phyloP scores from a whole-genome alignment of 1,140 invertebrate species.

The Holcopasites calliopsidis region DNA sequence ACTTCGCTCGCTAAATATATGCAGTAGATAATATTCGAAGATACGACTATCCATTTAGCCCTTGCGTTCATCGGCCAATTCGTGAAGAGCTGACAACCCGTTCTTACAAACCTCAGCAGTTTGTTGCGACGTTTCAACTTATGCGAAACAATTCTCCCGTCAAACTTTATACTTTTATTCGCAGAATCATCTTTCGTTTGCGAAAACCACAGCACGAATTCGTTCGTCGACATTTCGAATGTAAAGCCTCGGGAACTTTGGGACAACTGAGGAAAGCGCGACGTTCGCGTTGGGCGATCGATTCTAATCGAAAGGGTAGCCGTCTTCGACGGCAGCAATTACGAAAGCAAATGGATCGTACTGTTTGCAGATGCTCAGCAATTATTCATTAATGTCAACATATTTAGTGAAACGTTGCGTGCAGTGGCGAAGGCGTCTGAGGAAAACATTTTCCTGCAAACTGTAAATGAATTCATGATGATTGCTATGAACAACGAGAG shows the following conservation, averaged over 20 bases:
- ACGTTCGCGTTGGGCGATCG: not conserved
- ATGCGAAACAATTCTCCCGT: not conserved
- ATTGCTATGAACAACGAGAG: no score
- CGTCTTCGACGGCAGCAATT: not conserved
- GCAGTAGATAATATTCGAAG: not conserved
- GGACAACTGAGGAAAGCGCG: not conserved
- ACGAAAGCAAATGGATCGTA: not conserved
- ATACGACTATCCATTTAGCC: not conserved
- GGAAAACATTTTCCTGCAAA: no score
- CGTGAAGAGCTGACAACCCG: not conserved
- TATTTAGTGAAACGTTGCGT: not conserved
- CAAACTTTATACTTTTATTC: not conserved
- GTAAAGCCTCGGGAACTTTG: not conserved
- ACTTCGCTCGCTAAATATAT: not conserved
- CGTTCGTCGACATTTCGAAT: not conserved
- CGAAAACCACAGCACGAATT: not conserved
- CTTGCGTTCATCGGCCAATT: not conserved
- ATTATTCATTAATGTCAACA: not conserved
- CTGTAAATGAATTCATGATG: not conserved
- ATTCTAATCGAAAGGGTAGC: not conserved
- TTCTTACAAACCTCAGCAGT: not conserved
- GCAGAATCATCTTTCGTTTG: not conserved
- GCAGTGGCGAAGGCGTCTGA: no score
- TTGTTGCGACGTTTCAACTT: not conserved
- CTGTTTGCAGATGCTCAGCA: not conserved